Conservation (phyloP, 1,140 invertebrate genomes). For the Aphis craccivora region DNA sequence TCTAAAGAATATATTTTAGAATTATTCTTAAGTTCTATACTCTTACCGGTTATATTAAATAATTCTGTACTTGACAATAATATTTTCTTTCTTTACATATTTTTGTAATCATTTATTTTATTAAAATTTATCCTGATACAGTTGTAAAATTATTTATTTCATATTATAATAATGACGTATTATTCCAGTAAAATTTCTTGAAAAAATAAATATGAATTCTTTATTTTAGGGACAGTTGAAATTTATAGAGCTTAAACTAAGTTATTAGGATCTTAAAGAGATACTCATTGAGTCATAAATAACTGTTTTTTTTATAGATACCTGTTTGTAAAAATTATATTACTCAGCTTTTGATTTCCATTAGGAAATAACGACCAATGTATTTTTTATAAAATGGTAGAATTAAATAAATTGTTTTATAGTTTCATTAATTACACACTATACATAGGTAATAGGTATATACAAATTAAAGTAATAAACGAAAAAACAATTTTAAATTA, state of each 20-base stretch:
- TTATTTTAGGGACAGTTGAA: no score
- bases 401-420: no score
- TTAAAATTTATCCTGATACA: neutral
- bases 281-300: no score
- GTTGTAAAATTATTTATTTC: neutral
- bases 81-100: neutral
- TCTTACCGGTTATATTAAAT: neutral
- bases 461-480: neutral
- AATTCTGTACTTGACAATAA: neutral
- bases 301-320: no score
- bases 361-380: no score
- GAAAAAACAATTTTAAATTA: neutral
- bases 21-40: neutral
- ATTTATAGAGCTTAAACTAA: no score
- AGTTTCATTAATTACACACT: no score
- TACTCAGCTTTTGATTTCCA: no score
- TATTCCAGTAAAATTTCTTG: neutral
- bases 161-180: neutral
- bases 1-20: conserved; percentile 20
- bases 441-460: neutral
- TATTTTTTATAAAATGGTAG: no score
- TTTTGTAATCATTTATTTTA: neutral
- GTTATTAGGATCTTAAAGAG: no score
- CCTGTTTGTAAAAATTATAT: no score
- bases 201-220: neutral